phyloP scores from a whole-genome alignment of 1,140 invertebrate genomes.

The Heliconius nattereri region DNA sequence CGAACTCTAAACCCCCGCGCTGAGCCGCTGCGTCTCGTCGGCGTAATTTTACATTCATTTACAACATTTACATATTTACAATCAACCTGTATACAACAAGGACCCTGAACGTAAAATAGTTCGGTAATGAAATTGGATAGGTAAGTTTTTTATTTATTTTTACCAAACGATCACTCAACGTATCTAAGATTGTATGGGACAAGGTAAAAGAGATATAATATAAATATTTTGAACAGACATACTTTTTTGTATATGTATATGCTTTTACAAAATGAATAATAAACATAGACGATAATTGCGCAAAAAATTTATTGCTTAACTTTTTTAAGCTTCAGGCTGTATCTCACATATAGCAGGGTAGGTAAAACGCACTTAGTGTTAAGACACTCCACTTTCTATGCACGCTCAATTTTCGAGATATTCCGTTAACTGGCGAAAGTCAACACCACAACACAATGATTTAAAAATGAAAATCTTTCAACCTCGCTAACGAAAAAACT shows the following conservation, averaged over 20 bases:
- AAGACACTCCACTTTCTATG: background rate
- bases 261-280: background rate
- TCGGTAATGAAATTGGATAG: constrained; percentile 73
- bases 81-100: constrained; percentile 51
- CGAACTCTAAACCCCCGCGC: too few species aligned
- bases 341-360: background rate
- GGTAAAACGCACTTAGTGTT: background rate
- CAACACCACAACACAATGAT: too few species aligned
- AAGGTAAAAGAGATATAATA: constrained; percentile 30
- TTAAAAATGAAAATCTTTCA: too few species aligned
- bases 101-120: constrained; percentile 60
- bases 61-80: background rate
- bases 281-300: too few species aligned
- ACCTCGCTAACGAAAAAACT: too few species aligned
- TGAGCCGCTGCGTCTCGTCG: too few species aligned
- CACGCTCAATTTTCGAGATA: background rate
- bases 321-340: background rate
- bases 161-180: constrained; percentile 48
- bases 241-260: background rate
- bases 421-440: too few species aligned
- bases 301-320: too few species aligned
- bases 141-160: constrained; percentile 53
- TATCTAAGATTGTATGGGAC: constrained; percentile 31
- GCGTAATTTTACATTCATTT: background rate
- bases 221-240: background rate